These are phyloP conservation scores for Heliconius aoede DNA, from an alignment of 2,888 invertebrate genomes.

Conservation along the genomic window DNA sequence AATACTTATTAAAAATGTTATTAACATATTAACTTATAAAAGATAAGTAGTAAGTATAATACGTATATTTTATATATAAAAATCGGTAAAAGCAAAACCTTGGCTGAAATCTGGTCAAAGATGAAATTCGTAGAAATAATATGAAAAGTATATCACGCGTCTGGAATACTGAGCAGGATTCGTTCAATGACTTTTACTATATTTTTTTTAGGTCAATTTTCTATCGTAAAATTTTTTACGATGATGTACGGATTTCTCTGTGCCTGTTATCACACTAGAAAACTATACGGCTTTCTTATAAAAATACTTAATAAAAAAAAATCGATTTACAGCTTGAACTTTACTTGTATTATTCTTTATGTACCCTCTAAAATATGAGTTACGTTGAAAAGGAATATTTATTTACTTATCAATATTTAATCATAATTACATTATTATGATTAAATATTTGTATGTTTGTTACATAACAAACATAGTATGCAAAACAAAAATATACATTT, in stretches of 20 bases:
- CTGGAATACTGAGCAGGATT: slow-evolving; percentile 13
- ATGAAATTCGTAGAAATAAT: slow-evolving; percentile 12
- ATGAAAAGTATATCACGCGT: slow-evolving; percentile 18
- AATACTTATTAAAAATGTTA: not conserved
- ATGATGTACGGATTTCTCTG: not conserved
- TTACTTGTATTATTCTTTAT: no score
- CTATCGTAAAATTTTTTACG: slow-evolving; percentile 4
- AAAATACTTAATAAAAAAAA: no score
- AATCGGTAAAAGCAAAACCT: not conserved
- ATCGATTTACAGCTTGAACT: no score
- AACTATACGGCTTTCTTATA: not conserved
- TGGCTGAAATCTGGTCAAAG: slow-evolving; percentile 4
- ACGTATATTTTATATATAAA: not conserved
- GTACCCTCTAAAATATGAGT: no score
- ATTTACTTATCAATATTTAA: no score
- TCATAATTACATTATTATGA: no score
- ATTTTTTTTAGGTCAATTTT: slow-evolving; percentile 3
- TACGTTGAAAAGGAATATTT: no score
- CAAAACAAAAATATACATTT: no score
- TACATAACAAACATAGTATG: no score
- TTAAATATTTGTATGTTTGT: no score
- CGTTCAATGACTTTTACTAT: slow-evolving; percentile 9
- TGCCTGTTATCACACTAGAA: not conserved
- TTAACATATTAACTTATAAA: no score
- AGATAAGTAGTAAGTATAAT: not conserved